Evolutionary conservation across 2,888 invertebrate genomes (phyloP), one percentile per base, ranked within the genome.

Genomic region (Furcula furcula): DNA sequence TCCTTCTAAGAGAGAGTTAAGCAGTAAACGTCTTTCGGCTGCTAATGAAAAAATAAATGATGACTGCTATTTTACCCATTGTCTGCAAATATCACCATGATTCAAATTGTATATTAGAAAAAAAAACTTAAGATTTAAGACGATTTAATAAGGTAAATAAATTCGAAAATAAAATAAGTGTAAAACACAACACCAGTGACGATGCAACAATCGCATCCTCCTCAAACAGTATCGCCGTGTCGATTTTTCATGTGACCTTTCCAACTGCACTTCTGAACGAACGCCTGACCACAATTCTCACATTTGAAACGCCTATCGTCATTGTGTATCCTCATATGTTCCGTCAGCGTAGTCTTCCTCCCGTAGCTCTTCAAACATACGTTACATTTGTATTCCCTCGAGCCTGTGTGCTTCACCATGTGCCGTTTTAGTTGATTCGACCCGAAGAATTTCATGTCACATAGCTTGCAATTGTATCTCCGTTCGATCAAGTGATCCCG

Each of bases 401-500:
- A 34, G 0, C 58, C 61, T 3, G 52, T 52, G 12, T 65, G 62
- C 4, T 50, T 54, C 2, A 56, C 36, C 48, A 56, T 46, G 25
- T 66, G 69, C 4, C 48, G 36, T 20, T 44, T 44, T 10, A 71
- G 28, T 5, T 57, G 59, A 2, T 46, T 39, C 12, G 55, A 62
- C 2, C 56, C 48, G 10, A 60, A 71, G 30, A 75, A 78, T 13
- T 48, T 56, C 34, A 64, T 65, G 3, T 65, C 60, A 25, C 78
- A 78, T 1, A 54, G 35, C 1, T 57, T 36, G 29, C 78, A 81
- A 31, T 63, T 65, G 7, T 67, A 66, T 1, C 45, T 40, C 9
- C 62, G 52, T 25, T 73, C 74, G 59, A 71, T 50, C 29, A 75
- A 46, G 29, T 78, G 78, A 3, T 65, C 55, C 7, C 66, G 43